A percentile compares a stretch with the other conserved stretches of the same genome.
Evolutionary conservation across 2,113 vertebrate genomes (phyloP).

Genomic region (Oostethus manadensis): DNA sequence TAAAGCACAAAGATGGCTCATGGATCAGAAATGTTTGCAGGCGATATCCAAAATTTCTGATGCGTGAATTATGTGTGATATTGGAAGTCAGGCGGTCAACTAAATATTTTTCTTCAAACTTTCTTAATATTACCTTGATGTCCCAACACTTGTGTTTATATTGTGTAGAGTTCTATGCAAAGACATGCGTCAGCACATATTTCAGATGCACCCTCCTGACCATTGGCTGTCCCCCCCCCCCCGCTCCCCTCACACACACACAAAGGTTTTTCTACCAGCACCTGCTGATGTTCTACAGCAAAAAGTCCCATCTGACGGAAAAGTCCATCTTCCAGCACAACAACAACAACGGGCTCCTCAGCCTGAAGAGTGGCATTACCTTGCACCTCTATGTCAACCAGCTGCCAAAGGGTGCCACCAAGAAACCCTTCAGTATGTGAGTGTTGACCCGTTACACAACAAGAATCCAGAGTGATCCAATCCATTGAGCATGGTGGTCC

Average conservation of each 20-base stretch:
- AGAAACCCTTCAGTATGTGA: slow-evolving; percentile 79
- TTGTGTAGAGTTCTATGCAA: too few species aligned
- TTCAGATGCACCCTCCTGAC: neutral
- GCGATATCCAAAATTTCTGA: too few species aligned
- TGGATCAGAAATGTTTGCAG: too few species aligned
- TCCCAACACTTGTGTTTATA: too few species aligned
- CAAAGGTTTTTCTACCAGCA: slow-evolving; percentile 86
- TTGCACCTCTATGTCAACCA: slow-evolving; percentile 89
- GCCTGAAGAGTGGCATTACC: slow-evolving; percentile 76
- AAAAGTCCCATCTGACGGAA: slow-evolving; percentile 71
- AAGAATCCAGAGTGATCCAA: too few species aligned
- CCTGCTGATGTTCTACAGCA: slow-evolving; percentile 86
- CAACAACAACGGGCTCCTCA: slow-evolving; percentile 73
- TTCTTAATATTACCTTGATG: too few species aligned
- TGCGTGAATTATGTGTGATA: too few species aligned
- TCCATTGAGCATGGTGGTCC: neutral
- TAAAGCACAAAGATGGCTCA: too few species aligned
- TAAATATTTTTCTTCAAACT: too few species aligned
- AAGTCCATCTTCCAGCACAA: slow-evolving; percentile 82
- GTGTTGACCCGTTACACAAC: slow-evolving; percentile 32
- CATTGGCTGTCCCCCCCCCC: too few species aligned
- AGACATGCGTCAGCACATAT: neutral
- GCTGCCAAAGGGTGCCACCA: slow-evolving; percentile 86
- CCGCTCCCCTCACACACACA: too few species aligned
- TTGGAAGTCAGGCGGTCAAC: too few species aligned